Evolutionary conservation across 2,888 invertebrate species (phyloP), one percentile per base, ranked within the genome.

Genomic region (Hyposoter dolosus): DNA sequence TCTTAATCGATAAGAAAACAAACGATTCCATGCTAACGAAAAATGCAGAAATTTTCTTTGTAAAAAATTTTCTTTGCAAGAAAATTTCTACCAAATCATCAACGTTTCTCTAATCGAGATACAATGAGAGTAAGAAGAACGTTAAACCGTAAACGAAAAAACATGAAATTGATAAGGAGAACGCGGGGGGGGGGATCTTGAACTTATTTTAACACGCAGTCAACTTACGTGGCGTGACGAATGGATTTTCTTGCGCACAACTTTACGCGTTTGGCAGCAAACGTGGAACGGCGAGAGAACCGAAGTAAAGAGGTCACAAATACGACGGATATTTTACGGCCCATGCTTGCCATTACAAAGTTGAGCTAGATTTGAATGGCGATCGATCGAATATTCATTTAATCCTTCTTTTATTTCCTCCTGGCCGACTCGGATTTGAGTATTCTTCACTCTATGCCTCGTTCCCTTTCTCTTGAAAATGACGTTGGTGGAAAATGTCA

Each of bases 301-400:
- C 43, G 45, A 53, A 19, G 69, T 53, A 45, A 28, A 19, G 75
- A 47, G 74, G 72, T 63, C 56, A 50, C 28, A 56, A 19, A 79
- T 78, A 71, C 76, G 35, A 56, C 56, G 84, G 87, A 90, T 90
- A 90, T 90, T 91, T 91, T 89, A 90, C 87, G 90, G 87, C 88
- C 84, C 90, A 88, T 90, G 89, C 83, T 79, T 78, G 84, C 84
- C 87, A 89, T 91, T 89, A 89, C 90, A 81, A 90, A 91, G 90
- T 91, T 91, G 84, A 71, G 79, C 66, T 19, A 68, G 72, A 69
- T 65, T 40, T 40, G 79, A 76, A 69, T 78, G 23, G 75, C 60
- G 66, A 84, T 84, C 68, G 83, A 79, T 86, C 69, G 66, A 71
- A 43, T 17, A 63, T 23, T 47, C 66, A 50, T 35, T 78, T 74